Conservation (phyloP, 2,888 invertebrate genomes). For the Plebejus anna region DNA sequence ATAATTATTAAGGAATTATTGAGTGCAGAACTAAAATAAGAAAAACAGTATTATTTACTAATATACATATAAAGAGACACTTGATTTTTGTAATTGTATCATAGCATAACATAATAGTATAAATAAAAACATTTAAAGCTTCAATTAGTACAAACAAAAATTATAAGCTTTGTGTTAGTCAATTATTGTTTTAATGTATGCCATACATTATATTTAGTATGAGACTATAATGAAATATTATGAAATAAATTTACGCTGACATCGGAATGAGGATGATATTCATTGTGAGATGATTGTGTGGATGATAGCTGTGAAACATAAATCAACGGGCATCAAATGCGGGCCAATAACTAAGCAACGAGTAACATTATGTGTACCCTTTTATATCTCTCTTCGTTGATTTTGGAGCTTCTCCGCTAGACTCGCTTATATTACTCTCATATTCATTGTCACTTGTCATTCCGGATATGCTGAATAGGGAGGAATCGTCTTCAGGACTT, state of each 20-base stretch:
- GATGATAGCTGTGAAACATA: slow-evolving; percentile 42
- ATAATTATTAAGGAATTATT: slow-evolving; percentile 26
- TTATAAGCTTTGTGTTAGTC: not conserved
- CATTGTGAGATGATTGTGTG: slow-evolving; percentile 1
- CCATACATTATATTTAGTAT: not conserved
- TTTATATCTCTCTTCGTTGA: slow-evolving; percentile 70
- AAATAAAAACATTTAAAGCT: not conserved
- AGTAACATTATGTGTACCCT: slow-evolving; percentile 70
- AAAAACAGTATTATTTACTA: slow-evolving; percentile 13
- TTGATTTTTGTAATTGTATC: not conserved
- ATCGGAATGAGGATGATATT: not conserved
- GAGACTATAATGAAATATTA: not conserved
- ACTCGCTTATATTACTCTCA: slow-evolving; percentile 77
- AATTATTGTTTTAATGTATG: not conserved
- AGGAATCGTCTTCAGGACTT: slow-evolving; percentile 78
- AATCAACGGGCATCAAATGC: slow-evolving; percentile 62
- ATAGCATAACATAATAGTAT: not conserved
- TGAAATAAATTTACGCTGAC: not conserved
- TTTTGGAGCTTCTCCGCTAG: slow-evolving; percentile 72
- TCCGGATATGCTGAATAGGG: slow-evolving; percentile 79
- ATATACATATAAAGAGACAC: not conserved
- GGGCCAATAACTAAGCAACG: slow-evolving; percentile 69
- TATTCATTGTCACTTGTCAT: slow-evolving; percentile 80
- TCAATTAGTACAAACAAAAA: not conserved
- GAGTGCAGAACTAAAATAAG: slow-evolving; percentile 47